phyloP scores from a whole-genome alignment of 2,888 invertebrate genomes.

The Sussaba pulchella region DNA sequence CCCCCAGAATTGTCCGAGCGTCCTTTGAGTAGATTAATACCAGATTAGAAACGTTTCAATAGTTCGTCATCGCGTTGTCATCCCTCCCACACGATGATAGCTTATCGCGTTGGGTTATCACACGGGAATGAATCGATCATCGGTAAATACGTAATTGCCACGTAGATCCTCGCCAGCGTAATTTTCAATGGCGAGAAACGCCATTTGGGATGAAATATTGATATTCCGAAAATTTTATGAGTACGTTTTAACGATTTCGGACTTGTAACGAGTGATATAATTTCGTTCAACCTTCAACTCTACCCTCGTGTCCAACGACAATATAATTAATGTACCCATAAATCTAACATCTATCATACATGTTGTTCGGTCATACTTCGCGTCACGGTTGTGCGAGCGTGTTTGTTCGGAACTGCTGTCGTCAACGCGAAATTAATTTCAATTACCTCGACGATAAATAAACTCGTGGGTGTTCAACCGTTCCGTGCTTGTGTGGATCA shows the following conservation, averaged over 20 bases:
- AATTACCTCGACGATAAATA: constrained; percentile 65
- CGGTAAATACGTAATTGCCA: constrained; percentile 19
- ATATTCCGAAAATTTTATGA: neutral
- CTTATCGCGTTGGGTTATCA: constrained; percentile 10
- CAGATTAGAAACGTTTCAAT: neutral
- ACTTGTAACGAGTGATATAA: constrained; percentile 7
- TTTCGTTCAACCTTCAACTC: constrained; percentile 39
- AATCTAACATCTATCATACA: constrained; percentile 51
- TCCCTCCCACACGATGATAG: neutral
- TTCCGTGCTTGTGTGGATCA: constrained; percentile 36
- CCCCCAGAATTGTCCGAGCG: neutral
- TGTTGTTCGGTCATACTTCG: constrained; percentile 42
- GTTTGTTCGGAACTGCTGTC: constrained; percentile 48
- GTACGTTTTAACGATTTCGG: constrained; percentile 4
- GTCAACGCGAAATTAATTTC: constrained; percentile 64
- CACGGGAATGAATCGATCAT: constrained; percentile 2
- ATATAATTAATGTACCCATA: constrained; percentile 48
- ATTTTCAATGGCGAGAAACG: neutral
- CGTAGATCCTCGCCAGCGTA: neutral
- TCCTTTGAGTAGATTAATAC: neutral
- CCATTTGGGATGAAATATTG: neutral
- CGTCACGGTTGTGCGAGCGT: constrained; percentile 24
- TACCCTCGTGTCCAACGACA: constrained; percentile 38
- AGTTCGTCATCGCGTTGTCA: neutral
- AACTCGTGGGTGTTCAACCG: constrained; percentile 55